A percentile compares a stretch with the other conserved stretches of the same genome.
phyloP scores from a whole-genome alignment of 2,797 vertebrate species.

The Malacoraja senta region DNA sequence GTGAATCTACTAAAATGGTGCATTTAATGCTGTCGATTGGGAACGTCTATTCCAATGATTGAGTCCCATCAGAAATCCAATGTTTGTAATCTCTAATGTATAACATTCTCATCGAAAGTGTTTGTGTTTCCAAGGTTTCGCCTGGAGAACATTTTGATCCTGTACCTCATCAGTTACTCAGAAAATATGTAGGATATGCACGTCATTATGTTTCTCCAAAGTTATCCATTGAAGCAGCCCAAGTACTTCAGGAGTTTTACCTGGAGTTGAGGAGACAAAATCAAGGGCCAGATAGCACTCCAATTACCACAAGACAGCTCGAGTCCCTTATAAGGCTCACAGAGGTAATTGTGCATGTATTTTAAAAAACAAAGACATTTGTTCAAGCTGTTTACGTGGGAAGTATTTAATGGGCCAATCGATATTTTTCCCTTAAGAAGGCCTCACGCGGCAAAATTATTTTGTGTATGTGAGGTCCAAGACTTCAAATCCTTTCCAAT shows the following conservation, averaged over 20 bases:
- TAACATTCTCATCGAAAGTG: background rate
- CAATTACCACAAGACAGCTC: slow-evolving; percentile 90
- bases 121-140: slow-evolving; percentile 56
- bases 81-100: background rate
- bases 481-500: no score
- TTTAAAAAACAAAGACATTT: background rate
- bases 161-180: slow-evolving; percentile 78
- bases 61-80: background rate
- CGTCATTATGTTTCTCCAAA: slow-evolving; percentile 82
- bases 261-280: slow-evolving; percentile 82
- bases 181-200: slow-evolving; percentile 90
- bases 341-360: slow-evolving; percentile 59
- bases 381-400: no score
- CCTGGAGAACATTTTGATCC: slow-evolving; percentile 71
- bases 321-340: slow-evolving; percentile 90
- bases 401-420: no score
- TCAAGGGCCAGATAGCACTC: slow-evolving; percentile 72
- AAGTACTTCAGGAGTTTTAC: slow-evolving; percentile 85
- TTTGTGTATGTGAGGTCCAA: no score
- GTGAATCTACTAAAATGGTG: no score
- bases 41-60: no score
- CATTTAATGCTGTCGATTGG: no score
- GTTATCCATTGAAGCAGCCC: slow-evolving; percentile 77
- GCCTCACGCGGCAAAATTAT: no score
- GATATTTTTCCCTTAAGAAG: no score